Base-by-base conservation (phyloP, 1,140 invertebrate species). In the Oryctes rhinoceros region DNA sequence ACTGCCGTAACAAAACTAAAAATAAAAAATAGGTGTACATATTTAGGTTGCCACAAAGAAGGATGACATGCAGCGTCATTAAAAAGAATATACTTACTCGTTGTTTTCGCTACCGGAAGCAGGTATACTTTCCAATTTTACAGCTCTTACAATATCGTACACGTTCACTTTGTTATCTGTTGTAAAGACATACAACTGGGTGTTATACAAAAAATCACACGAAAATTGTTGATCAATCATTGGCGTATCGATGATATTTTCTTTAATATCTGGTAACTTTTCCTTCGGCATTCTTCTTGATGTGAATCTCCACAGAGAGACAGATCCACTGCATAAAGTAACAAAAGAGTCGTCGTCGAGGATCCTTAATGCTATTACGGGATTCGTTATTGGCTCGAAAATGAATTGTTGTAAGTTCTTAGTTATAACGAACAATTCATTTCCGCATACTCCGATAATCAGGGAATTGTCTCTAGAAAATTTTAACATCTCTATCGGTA, bases 271-370 rank as follows among this genome's bases (percentile, higher is more conserved):
- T 7, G 77, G 49, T 9, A 78, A 4, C 24, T 35, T 18, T 3
- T 78, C 77, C 7, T 39, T 39, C 18, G 77, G 77, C 77, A 78
- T 78, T 53, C 24, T 53, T 24, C 35, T 78, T 9, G 47, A 53
- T 4, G 11, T 24, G 24, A 49, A 35, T 0, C 49, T 78, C 77
- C 77, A 78, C 20, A 49, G 2, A 53, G 49, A 78, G 24, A 78
- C 49, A 49, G 24, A 30, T 13, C 15, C 35, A 24, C 37, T n/a
- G 35, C 39, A 37, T 1, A 78, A 9, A 15, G 77, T 78, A 24
- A 78, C 20, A 59, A 78, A 78, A 15, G 47, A 53, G 37, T 78
- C 77, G 13, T 53, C 77, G 15, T 78, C 77, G 9, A 53, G 18
- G 35, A 62, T 18, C 18, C 6, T 18, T 24, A 76, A 47, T 24